Evolutionary conservation across 2,888 invertebrate species (phyloP).

Genomic region (Xanthia togata): DNA sequence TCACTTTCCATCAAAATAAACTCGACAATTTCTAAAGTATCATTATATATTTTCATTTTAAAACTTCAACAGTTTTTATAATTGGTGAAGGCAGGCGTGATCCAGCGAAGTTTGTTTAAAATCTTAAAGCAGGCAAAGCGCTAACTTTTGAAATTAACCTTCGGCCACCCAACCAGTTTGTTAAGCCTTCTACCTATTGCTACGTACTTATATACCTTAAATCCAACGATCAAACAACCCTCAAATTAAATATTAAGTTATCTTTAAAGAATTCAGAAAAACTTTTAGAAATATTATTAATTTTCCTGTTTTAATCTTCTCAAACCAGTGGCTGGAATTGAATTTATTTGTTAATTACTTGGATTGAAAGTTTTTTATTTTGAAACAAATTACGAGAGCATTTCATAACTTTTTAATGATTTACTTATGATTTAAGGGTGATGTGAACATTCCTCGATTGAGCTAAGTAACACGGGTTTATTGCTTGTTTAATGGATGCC

Average conservation of each 20-base stretch:
- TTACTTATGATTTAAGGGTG: constrained; percentile 11
- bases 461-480: constrained; percentile 33
- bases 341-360: constrained; percentile 59
- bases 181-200: constrained; percentile 35
- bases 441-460: constrained; percentile 17
- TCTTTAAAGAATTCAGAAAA: constrained; percentile 49
- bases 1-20: constrained; percentile 4
- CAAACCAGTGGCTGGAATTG: constrained; percentile 37
- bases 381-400: constrained; percentile 37
- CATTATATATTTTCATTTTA: constrained; percentile 27
- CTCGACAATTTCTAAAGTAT: constrained; percentile 7
- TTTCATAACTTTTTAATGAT: constrained; percentile 36
- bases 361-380: constrained; percentile 41
- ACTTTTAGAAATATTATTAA: constrained; percentile 44
- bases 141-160: constrained; percentile 57
- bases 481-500: constrained; percentile 30
- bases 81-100: constrained; percentile 36
- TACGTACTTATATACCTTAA: constrained; percentile 26
- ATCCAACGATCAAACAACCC: constrained; percentile 35
- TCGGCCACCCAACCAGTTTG: constrained; percentile 24
- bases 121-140: constrained; percentile 51
- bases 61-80: constrained; percentile 30
- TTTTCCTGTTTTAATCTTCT: constrained; percentile 45
- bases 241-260: constrained; percentile 47
- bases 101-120: constrained; percentile 44